Evolutionary conservation across 1,140 invertebrate species (phyloP), one percentile per base, ranked within the genome.

Genomic region (Cotesia glomerata): DNA sequence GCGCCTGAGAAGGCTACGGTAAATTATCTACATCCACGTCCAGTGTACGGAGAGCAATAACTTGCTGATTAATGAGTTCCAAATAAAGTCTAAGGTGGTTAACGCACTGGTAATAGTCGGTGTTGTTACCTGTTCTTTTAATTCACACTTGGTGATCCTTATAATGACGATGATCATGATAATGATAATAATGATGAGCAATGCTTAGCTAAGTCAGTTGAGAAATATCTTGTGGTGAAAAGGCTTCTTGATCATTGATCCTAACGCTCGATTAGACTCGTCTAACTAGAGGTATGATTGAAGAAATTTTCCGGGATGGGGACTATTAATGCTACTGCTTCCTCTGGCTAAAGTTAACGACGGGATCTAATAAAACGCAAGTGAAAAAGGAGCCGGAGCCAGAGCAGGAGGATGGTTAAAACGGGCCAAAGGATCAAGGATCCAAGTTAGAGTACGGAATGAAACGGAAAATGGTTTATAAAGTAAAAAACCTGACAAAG

Each of bases 351-450:
- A 69, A 74, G 76, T 78, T 78, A 79, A 77, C 76, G 73, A 76
- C 65, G 68, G 69, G 54, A 73, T 80, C 73, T 80, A 78, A 81
- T 81, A 77, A 77, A 76, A 70, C 76, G 39, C 76, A 81, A 78
- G 72, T 73, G 72, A 66, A 75, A 66, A 8, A 56, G 7, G 35
- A 45, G 3, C 52, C 5, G 5, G 56, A 26, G 14, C 26, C 9
- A 3, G 18, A 71, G n/a, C 66, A n/a, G 39, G 45, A 77, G 73
- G 74, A 77, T 61, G 45, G 49, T 58, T 9, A 49, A 59, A 71
- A 52, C 59, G 36, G 35, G 36, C 35, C 4, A 39, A 5, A 39
- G 69, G 32, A 74, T 51, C 69, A 64, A 73, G 73, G 13, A 68
- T 72, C 9, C 49, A 68, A 35, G 35, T 71, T 34, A 18, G 56